Base-by-base conservation (phyloP, 2,113 vertebrate species). In the Glaucomys volans region DNA sequence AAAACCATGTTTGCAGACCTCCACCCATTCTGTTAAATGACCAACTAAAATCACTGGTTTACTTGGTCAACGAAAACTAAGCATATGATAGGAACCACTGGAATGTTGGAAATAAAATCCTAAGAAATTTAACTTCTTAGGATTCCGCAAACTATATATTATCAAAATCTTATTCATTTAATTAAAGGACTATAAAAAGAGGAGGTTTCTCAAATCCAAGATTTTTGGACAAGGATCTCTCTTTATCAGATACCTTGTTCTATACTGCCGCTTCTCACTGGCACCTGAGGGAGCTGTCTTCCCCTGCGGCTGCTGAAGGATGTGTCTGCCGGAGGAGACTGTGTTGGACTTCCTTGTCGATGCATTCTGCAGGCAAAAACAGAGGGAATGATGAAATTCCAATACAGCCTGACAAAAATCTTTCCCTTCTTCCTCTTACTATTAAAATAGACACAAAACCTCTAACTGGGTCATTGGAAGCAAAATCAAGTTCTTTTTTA, bases 221-320 rank as follows among this genome's bases (percentile, higher is more conserved):
- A 95, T 64, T 96, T 91, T 97, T 83, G 93, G 97, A 97, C 98
- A 96, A 50, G 54, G 95, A 90, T 69, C 97, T 97, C 97, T 98
- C 97, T 97, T 95, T 95, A 95, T 98, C 44, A 98, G 97, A 98
- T 98, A 99, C 99, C 99, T 99, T 99, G 99, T 98, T 99, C 99
- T 98, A 99, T 98, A 98, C 99, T 99, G 99, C 99, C 98, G 97
- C 99, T 99, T 95, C 99, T 99, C 79, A 99, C 98, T 20, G 99
- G 99, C 97, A 99, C 99, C 97, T 99, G 99, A 1, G 99, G 99
- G 75, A 99, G 99, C 97, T 99, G 99, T 79, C 99, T 98, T 97
- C 99, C 99, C 97, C 99, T 99, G 96, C 99, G 99, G 86, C 98
- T 99, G 98, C 99, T 98, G 97, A 99, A 99, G 79, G 99, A 97